These are phyloP conservation scores for Zosterops borbonicus DNA, from an alignment of 2,113 vertebrate species.

Conservation along the genomic window DNA sequence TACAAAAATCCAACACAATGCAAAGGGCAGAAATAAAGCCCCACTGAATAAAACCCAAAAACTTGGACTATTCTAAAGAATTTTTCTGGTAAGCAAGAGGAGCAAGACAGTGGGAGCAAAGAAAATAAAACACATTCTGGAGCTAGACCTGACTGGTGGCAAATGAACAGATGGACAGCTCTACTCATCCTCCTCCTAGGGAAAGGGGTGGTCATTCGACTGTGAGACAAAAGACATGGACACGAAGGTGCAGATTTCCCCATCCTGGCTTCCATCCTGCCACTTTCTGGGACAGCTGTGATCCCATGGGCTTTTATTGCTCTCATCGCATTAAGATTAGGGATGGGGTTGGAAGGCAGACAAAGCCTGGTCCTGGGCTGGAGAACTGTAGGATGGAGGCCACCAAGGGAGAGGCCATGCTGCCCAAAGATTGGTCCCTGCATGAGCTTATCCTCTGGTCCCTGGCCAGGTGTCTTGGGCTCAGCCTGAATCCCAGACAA, in stretches of 20 bases:
- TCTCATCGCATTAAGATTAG: neutral
- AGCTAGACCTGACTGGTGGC: neutral
- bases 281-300: neutral
- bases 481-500: neutral
- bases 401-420: rapidly evolving
- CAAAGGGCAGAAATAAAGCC: neutral
- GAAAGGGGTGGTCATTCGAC: neutral
- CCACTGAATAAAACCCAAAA: neutral
- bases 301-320: neutral
- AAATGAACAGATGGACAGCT: constrained; percentile 37
- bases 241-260: neutral
- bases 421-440: neutral
- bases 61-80: neutral
- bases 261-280: neutral
- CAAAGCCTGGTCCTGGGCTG: neutral
- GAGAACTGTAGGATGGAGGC: neutral
- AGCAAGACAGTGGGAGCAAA: neutral
- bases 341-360: neutral
- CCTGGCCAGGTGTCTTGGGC: neutral
- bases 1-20: neutral
- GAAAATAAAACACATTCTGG: neutral
- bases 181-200: neutral
- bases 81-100: neutral
- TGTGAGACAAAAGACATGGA: neutral
- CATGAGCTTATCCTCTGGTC: neutral